Base-by-base conservation (phyloP, 2,888 invertebrate genomes). In the Parnassius glacialis region DNA sequence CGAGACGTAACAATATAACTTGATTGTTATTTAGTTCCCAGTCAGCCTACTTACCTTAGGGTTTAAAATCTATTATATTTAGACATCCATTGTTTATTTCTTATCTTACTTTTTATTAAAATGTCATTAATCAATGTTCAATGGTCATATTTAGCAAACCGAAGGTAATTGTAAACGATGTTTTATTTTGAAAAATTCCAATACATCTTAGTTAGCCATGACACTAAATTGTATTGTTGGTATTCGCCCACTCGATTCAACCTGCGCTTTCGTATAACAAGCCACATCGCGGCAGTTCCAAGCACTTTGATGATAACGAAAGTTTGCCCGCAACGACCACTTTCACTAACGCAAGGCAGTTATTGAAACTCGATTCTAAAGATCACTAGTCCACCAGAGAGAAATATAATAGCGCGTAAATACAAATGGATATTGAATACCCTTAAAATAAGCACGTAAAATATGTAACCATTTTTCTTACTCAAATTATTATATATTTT, bases 271-370 rank as follows among this genome's bases (percentile, higher is more conserved):
- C 20, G 25, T 47, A 16, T 47, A 41, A 12, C 9, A 48, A 13
- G 13, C 56, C 41, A 11, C 45, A 59, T 65, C 45, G 60, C 65
- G 57, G 57, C 59, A 65, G 61, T 60, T 61, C 25, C 1, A 66
- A 61, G 65, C 61, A 47, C 7, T 51, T 68, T 63, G 68, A 64
- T 75, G 76, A 79, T 76, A 81, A 81, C 75, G 82, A 85, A 87
- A 87, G 86, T 86, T 83, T 72, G 73, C 78, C 74, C 70, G 81
- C 76, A 76, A 68, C 76, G 78, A 79, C 78, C 74, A 83, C 88
- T 88, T 89, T 88, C 89, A 84, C 89, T 64, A 64, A 67, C 66
- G 34, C 68, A 65, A 62, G 66, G 67, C 64, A 56, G 60, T 66
- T 75, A 75, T 65, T 62, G 66, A 65, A 71, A 72, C 71, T 72